Evolutionary conservation across 37 sponge, comb jelly and placozoan species (phyloP), one percentile per base, ranked within the genome.

Genomic region (Beroe forskalii): DNA sequence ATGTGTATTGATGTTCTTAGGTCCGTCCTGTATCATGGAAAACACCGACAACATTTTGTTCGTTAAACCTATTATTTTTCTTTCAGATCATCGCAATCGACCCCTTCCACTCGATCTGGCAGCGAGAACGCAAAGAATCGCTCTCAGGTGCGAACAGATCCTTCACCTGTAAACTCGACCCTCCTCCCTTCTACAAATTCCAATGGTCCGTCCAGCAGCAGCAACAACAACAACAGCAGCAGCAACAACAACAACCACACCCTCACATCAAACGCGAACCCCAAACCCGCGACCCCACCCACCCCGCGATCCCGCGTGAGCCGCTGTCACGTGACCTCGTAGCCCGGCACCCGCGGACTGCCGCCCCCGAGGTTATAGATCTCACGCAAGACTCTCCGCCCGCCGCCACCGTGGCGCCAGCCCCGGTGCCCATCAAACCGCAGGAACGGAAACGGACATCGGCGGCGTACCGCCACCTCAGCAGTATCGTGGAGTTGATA

Each of bases 351-450:
- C n/a, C n/a, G n/a, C n/a, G n/a, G n/a, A n/a, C n/a, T n/a, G n/a
- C n/a, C n/a, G 66, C 25, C n/a, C 66, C 66, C 66, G 66, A 63
- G 25, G 66, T 63, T 20, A 63, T 63, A 4, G 66, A 63, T 30
- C 66, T 63, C 66, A 63, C 66, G 6, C 20, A 63, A 63, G 66
- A 63, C 66, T 63, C 66, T 23, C 66, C 66, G 28, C n/a, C n/a
- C n/a, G n/a, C n/a, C n/a, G n/a, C n/a, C n/a, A n/a, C n/a, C n/a
- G n/a, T n/a, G n/a, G n/a, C n/a, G n/a, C n/a, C n/a, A n/a, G n/a
- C n/a, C n/a, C 66, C 66, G 25, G 66, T 63, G 20, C 66, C 66
- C 66, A 63, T 63, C 66, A 63, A 63, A 63, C 66, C 66, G n/a
- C 66, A 63, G 4, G 66, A 63, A 30, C 66, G 66, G 14, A 63